Conservation (phyloP, 1,140 invertebrate genomes). For the Rhagoletis zephyria region DNA sequence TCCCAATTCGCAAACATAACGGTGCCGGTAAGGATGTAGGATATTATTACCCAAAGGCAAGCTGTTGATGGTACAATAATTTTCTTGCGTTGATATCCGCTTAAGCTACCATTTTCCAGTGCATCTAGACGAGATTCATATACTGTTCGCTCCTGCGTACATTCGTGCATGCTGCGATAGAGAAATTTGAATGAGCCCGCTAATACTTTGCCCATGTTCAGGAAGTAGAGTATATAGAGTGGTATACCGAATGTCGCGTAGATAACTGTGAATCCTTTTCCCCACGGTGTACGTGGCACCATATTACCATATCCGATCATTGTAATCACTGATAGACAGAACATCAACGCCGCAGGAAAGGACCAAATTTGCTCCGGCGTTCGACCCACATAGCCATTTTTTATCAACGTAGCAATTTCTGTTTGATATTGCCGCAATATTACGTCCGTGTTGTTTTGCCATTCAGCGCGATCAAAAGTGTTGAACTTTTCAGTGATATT, state of each 20-base stretch:
- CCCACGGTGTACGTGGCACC: slow-evolving; percentile 90
- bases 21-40: slow-evolving; percentile 91
- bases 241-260: slow-evolving; percentile 97
- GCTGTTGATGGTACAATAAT: slow-evolving; percentile 93
- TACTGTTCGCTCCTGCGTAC: slow-evolving; percentile 77
- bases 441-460: slow-evolving; percentile 79
- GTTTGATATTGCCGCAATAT: slow-evolving; percentile 82
- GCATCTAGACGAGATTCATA: slow-evolving; percentile 74
- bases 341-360: slow-evolving; percentile 90
- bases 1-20: slow-evolving; percentile 96
- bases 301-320: slow-evolving; percentile 97
- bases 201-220: slow-evolving; percentile 90
- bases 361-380: slow-evolving; percentile 84
- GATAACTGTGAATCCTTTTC: slow-evolving; percentile 91
- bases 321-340: slow-evolving; percentile 88
- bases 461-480: slow-evolving; percentile 83
- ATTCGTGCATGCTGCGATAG: slow-evolving; percentile 84
- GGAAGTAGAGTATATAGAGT: slow-evolving; percentile 89
- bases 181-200: slow-evolving; percentile 85
- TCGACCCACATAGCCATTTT: slow-evolving; percentile 84
- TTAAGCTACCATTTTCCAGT: slow-evolving; percentile 70
- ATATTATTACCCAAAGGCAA: slow-evolving; percentile 93
- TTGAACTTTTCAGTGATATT: slow-evolving; percentile 81
- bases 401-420: slow-evolving; percentile 80
- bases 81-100: slow-evolving; percentile 74